Evolutionary conservation across 1,140 invertebrate species (phyloP).

Genomic region (Hestina assimilis): DNA sequence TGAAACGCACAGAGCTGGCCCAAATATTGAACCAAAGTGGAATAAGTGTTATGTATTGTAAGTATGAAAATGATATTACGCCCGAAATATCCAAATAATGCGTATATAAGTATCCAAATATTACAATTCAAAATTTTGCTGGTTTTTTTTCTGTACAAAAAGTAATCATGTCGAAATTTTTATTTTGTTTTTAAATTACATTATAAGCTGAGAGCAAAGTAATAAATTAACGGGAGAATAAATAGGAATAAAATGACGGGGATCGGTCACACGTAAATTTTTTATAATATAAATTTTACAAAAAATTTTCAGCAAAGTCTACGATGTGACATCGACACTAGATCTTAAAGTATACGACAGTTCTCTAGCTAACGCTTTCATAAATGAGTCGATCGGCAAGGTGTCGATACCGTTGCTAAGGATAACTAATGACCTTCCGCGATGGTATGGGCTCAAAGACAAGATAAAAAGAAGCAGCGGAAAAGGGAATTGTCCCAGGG

Average conservation of each 20-base stretch:
- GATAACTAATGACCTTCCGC: conserved; percentile 42
- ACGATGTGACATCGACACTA: conserved; percentile 96
- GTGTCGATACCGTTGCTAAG: conserved; percentile 59
- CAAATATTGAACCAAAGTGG: conserved; percentile 95
- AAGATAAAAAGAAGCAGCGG: conserved; percentile 46
- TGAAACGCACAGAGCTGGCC: conserved; percentile 97
- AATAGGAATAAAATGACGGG: no score
- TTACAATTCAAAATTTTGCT: no score
- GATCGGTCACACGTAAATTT: not conserved
- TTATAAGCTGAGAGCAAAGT: no score
- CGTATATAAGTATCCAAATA: no score
- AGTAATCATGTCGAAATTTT: no score
- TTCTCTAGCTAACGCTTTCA: conserved; percentile 58
- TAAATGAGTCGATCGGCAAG: conserved; percentile 86
- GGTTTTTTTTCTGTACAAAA: no score
- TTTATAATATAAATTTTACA: not conserved
- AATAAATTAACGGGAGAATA: no score
- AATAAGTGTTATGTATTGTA: conserved; percentile 98
- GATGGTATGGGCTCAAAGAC: conserved; percentile 63
- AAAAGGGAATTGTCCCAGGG: conserved; percentile 65
- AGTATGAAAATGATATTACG: conserved; percentile 79
- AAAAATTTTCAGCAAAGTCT: conserved; percentile 86
- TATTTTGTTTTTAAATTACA: no score
- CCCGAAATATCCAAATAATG: no score
- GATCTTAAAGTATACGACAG: conserved; percentile 89